Conservation (phyloP, 2,113 vertebrate species). For the Fulica atra region DNA sequence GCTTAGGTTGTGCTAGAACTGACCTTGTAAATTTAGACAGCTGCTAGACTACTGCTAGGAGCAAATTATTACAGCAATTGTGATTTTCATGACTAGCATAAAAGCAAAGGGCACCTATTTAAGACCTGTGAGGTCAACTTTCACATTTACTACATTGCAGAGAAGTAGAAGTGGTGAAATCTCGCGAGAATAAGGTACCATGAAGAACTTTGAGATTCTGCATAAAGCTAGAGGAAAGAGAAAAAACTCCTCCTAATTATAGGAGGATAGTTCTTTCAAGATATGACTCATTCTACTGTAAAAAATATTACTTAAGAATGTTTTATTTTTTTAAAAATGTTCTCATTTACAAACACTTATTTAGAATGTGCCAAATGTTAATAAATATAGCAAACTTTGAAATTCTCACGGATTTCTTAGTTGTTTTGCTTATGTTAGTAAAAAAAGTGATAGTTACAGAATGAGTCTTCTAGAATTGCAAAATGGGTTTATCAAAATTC, state of each 20-base stretch:
- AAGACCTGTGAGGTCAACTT: constrained; percentile 56
- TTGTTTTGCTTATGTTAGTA: not conserved
- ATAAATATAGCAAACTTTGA: not conserved
- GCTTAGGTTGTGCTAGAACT: constrained; percentile 64
- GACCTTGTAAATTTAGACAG: constrained; percentile 83
- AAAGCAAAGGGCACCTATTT: constrained; percentile 61
- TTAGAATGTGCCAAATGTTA: not conserved
- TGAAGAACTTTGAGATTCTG: not conserved
- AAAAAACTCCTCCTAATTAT: not conserved
- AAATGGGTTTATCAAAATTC: not conserved
- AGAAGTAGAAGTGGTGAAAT: not conserved
- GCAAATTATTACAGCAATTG: constrained; percentile 71
- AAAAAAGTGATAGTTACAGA: not conserved
- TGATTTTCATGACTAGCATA: constrained; percentile 62
- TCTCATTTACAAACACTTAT: not conserved
- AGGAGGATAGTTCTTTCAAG: not conserved
- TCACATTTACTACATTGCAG: constrained; percentile 28
- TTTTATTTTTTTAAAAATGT: not conserved
- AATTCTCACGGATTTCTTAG: not conserved
- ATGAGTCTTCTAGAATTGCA: not conserved
- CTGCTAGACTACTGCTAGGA: constrained; percentile 72
- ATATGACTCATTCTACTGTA: not conserved
- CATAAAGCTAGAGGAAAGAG: not conserved
- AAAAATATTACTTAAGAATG: not conserved
- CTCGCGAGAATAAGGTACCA: not conserved